A percentile compares a stretch with the other conserved stretches of the same genome.
These are phyloP conservation scores for Nycticorax nycticorax DNA, from an alignment of 2,113 vertebrate species.

Conservation along the genomic window DNA sequence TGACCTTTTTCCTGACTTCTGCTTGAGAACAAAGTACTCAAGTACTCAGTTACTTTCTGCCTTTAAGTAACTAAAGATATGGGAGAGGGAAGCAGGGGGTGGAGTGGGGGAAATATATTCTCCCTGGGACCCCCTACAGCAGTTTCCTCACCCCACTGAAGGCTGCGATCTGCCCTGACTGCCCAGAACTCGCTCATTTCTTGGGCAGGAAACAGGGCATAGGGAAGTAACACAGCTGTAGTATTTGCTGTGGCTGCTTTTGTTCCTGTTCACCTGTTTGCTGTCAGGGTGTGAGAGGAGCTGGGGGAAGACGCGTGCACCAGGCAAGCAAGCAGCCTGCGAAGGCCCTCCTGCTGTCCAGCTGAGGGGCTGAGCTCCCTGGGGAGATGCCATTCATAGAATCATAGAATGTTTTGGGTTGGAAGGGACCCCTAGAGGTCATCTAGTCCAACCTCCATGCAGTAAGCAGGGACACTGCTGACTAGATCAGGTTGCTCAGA, in stretches of 20 bases:
- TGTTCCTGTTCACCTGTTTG: neutral
- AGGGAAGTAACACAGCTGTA: too few species aligned
- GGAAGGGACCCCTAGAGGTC: too few species aligned
- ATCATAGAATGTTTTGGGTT: too few species aligned
- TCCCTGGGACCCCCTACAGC: rapidly evolving
- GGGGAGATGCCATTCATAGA: neutral
- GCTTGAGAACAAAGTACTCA: neutral
- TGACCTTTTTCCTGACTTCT: neutral
- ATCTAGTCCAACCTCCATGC: too few species aligned
- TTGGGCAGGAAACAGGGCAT: rapidly evolving
- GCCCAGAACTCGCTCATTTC: neutral
- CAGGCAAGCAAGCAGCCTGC: rapidly evolving
- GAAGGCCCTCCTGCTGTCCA: neutral
- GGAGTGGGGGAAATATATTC: neutral
- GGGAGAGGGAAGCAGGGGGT: too few species aligned
- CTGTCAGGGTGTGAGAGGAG: too few species aligned
- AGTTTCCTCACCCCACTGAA: neutral
- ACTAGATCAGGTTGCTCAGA: too few species aligned
- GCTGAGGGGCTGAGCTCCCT: neutral
- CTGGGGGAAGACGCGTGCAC: rapidly evolving
- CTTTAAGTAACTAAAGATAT: rapidly evolving
- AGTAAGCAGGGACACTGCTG: too few species aligned
- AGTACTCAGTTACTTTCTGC: neutral
- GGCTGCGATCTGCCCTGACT: rapidly evolving
- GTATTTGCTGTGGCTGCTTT: neutral